Evolutionary conservation across 2,113 vertebrate species (phyloP).

Genomic region (Cnemophilus loriae): DNA sequence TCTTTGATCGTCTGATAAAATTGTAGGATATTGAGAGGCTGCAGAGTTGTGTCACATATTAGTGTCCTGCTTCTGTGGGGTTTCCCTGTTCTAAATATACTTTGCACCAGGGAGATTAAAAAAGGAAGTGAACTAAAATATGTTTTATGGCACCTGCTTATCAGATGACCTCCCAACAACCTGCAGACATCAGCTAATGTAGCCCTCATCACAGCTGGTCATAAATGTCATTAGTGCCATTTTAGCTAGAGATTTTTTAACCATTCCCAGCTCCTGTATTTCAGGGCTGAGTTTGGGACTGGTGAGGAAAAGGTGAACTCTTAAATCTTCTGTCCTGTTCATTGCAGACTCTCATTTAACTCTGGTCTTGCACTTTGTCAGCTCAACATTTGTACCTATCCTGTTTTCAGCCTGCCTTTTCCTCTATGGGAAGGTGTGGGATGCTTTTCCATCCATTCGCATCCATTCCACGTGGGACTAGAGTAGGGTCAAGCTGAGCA

Average conservation of each 20-base stretch:
- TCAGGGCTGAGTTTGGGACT: not conserved
- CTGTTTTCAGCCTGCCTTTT: not conserved
- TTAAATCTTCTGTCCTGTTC: not conserved
- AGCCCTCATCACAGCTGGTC: not conserved
- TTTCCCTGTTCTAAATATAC: conserved; percentile 59
- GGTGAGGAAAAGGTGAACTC: not conserved
- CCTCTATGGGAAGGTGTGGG: not conserved
- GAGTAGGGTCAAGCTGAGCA: not conserved
- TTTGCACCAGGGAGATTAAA: conserved; percentile 29
- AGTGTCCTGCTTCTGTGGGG: conserved; percentile 54
- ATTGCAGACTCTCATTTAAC: not conserved
- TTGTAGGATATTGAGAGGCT: conserved; percentile 45
- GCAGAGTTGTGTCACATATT: conserved; percentile 32
- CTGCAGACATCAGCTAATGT: conserved; percentile 30
- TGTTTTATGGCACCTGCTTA: conserved; percentile 54
- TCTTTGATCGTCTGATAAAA: conserved; percentile 43
- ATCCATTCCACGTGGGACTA: rapidly evolving
- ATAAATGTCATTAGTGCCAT: conserved; percentile 21
- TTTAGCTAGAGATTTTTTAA: not conserved
- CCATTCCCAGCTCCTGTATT: not conserved
- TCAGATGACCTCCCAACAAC: conserved; percentile 53
- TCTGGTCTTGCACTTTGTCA: not conserved
- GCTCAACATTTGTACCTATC: not conserved
- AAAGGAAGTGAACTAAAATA: conserved; percentile 41
- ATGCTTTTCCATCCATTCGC: not conserved